These are phyloP conservation scores for Cygnus buccinator DNA, from an alignment of 2,113 vertebrate genomes.

Conservation along the genomic window DNA sequence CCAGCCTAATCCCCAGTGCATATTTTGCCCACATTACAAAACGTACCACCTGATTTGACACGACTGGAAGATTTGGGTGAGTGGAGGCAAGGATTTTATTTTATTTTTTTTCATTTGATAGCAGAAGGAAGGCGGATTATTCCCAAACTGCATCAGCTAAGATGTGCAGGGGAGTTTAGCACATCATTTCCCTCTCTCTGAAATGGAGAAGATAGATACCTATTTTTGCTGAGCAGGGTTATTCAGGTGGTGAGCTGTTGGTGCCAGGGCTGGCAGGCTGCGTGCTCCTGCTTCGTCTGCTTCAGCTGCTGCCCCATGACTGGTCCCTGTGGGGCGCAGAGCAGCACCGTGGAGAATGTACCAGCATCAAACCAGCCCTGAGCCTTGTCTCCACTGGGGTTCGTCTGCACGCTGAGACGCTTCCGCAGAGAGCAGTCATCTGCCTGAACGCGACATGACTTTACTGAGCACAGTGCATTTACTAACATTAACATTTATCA, in stretches of 20 bases:
- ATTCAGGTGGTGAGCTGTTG: not conserved
- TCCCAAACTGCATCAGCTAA: not conserved
- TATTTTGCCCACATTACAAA: not conserved
- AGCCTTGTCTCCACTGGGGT: not conserved
- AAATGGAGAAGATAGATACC: not conserved
- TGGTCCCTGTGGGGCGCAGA: not conserved
- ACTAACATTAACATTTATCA: not conserved
- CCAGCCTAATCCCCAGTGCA: not conserved
- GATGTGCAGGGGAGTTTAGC: not conserved
- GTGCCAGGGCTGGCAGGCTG: not conserved
- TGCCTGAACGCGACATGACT: not conserved
- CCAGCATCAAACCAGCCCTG: not conserved
- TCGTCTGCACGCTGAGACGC: not conserved
- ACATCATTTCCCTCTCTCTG: slow-evolving; percentile 5
- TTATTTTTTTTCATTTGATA: not conserved
- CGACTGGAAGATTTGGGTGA: not conserved
- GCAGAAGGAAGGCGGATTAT: slow-evolving; percentile 20
- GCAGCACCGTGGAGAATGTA: not conserved
- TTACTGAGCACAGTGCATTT: not conserved
- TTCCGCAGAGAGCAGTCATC: not conserved
- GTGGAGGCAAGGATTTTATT: not conserved
- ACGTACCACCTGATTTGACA: not conserved
- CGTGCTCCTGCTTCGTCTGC: not conserved
- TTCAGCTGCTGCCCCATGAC: not conserved
- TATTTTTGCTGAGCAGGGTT: not conserved